A percentile compares a stretch with the other conserved stretches of the same genome.
phyloP scores from a whole-genome alignment of 1,140 invertebrate species.

The Charaxes varanes region DNA sequence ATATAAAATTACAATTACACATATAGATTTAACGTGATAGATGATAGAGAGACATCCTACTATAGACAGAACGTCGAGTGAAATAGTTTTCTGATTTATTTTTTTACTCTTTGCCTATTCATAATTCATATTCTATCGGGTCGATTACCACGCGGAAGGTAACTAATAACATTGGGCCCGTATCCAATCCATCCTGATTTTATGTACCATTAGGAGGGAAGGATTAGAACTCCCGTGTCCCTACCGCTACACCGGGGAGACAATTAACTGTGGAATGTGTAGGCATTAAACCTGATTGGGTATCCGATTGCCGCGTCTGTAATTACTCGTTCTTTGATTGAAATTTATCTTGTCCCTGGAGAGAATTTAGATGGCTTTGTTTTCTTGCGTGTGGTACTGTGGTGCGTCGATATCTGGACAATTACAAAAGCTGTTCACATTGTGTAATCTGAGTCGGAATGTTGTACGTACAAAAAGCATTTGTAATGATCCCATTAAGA shows the following conservation, averaged over 20 bases:
- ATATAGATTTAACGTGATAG: too few species aligned
- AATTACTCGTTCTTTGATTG: constrained; percentile 43
- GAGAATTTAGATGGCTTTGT: constrained; percentile 20
- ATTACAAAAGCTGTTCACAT: not conserved
- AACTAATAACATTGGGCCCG: constrained; percentile 34
- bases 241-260: constrained; percentile 22
- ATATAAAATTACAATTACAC: too few species aligned
- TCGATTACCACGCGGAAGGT: constrained; percentile 42
- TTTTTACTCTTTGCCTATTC: constrained; percentile 20
- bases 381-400: constrained; percentile 8
- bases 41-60: too few species aligned
- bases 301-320: constrained; percentile 30
- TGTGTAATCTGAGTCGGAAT: too few species aligned
- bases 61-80: too few species aligned
- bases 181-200: constrained; percentile 38
- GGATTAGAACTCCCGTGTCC: constrained; percentile 35
- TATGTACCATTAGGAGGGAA: constrained; percentile 33
- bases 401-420: constrained; percentile 12
- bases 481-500: too few species aligned
- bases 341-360: constrained; percentile 30
- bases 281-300: constrained; percentile 44
- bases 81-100: not conserved
- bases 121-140: constrained; percentile 32
- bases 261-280: constrained; percentile 44
- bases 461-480: too few species aligned